Base-by-base conservation (phyloP, 2,113 vertebrate genomes). In the Psammodynastes pulverulentus region DNA sequence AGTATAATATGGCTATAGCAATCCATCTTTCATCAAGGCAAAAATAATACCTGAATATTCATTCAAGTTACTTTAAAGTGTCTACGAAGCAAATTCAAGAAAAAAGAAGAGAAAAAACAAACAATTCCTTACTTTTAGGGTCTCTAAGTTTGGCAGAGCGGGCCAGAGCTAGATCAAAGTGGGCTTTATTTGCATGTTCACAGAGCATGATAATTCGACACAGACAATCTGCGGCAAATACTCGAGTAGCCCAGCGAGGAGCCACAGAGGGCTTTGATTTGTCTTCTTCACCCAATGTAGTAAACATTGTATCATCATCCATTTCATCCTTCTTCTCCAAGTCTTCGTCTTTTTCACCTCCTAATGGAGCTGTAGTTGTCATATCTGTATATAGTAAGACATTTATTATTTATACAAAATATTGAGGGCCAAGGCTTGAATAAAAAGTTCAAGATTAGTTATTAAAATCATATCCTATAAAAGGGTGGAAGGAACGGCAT, bases 291-390 rank as follows among this genome's bases (percentile, higher is more conserved):
- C 99, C 99, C 92, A 99, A 96, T 3, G 98, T 98, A 4, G 99
- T 99, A 96, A 99, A 99, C 99, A 99, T 99, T 72, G 97, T 98
- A 94, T 99, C 99, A 5, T 99, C 99, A 15, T 99, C 99, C 98
- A 99, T 99, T 97, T 99, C 99, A 48, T 99, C 99, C 94, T 99
- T 99, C 97, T 99, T 99, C 96, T 99, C 99, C 0, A 97, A 97
- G 79, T 99, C 99, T 91, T 98, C 98, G 91, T 99, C 99, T 93
- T 98, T 99, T 84, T 98, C 98, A 95, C 98, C 97, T 91, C 98
- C 97, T 84, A 99, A 96, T 0, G 96, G 96, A 93, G 98, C 97
- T 3, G 98, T 95, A 5, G 98, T 98, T 58, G 98, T 98, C 90
- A 99, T 98, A 89, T 99, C 99, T 99, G 52, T 46, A 95, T 95